Evolutionary conservation across 2,888 invertebrate species (phyloP).

Genomic region (Endomychus coccineus): DNA sequence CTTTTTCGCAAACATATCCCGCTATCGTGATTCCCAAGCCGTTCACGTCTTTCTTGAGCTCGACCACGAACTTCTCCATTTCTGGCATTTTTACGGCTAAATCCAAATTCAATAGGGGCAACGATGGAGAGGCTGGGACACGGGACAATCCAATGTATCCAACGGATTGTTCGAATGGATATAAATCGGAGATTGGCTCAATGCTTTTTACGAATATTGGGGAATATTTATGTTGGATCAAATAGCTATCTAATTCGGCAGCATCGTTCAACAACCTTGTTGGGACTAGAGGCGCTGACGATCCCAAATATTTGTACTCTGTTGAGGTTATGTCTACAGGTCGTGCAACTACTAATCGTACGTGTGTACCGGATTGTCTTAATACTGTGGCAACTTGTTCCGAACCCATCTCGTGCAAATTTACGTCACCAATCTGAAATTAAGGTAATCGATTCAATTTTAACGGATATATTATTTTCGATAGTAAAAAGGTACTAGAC

Average conservation of each 20-base stretch:
- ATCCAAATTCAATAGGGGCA: slow-evolving; percentile 46
- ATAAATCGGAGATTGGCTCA: slow-evolving; percentile 24
- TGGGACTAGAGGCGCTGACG: slow-evolving; percentile 58
- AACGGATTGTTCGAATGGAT: slow-evolving; percentile 41
- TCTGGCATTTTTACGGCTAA: slow-evolving; percentile 69
- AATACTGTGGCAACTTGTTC: slow-evolving; percentile 95
- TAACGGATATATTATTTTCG: no score
- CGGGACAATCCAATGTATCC: slow-evolving; percentile 33
- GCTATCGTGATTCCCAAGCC: slow-evolving; percentile 94
- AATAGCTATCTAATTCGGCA: slow-evolving; percentile 75
- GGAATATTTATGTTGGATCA: slow-evolving; percentile 74
- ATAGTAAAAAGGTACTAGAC: no score
- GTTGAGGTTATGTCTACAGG: slow-evolving; percentile 66
- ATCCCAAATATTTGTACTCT: slow-evolving; percentile 52
- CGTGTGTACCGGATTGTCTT: slow-evolving; percentile 91
- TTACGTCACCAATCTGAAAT: slow-evolving; percentile 45
- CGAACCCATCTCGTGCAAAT: slow-evolving; percentile 95
- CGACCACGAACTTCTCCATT: slow-evolving; percentile 89
- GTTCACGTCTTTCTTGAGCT: slow-evolving; percentile 87
- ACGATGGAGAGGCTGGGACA: slow-evolving; percentile 43
- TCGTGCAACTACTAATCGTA: slow-evolving; percentile 88
- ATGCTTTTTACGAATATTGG: slow-evolving; percentile 53
- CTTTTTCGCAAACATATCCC: slow-evolving; percentile 94
- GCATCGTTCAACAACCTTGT: slow-evolving; percentile 76
- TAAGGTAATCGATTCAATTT: no score